phyloP scores from a whole-genome alignment of 2,113 vertebrate species.

The Solenodon paradoxus region DNA sequence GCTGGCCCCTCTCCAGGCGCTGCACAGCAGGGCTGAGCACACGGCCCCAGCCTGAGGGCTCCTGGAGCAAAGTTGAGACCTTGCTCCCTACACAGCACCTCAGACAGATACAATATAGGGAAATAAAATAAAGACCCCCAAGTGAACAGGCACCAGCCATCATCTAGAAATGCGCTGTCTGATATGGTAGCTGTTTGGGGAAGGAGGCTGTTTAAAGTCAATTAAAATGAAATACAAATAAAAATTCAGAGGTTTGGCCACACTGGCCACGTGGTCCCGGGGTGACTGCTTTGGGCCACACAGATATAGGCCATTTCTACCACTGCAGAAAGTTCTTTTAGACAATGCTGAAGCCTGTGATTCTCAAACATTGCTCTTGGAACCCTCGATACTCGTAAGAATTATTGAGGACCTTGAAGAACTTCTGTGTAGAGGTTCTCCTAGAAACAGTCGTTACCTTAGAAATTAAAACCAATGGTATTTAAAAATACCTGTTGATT shows the following conservation, averaged over 20 bases:
- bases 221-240: background rate
- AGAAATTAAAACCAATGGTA: background rate
- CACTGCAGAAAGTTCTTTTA: no score
- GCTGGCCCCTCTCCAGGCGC: background rate
- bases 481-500: background rate
- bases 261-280: no score
- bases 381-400: background rate
- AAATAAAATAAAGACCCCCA: background rate
- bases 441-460: background rate
- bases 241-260: background rate
- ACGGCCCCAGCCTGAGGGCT: background rate
- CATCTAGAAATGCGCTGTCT: background rate
- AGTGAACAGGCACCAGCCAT: background rate
- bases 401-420: background rate
- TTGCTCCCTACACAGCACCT: background rate
- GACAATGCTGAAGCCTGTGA: background rate
- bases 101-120: background rate
- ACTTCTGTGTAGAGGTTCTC: background rate
- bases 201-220: background rate
- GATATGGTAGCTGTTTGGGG: no score
- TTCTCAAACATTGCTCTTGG: background rate
- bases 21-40: background rate
- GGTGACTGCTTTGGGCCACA: no score
- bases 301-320: no score
- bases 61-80: background rate